phyloP scores from a whole-genome alignment of 2,797 vertebrate species.

The Tachyglossus aculeatus region DNA sequence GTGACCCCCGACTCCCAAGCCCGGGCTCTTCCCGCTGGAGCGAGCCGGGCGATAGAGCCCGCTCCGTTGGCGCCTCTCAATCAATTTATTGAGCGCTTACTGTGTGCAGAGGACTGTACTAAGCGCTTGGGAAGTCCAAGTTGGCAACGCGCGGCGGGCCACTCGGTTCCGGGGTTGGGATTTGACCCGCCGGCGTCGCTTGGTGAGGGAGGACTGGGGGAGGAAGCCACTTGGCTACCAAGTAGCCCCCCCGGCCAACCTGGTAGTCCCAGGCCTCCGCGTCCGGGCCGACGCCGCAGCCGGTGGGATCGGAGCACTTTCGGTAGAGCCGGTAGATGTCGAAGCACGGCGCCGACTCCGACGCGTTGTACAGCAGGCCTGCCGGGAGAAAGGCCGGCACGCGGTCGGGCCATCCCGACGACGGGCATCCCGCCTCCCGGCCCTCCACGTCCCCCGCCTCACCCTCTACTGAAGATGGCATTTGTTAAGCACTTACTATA shows the following conservation, averaged over 20 bases:
- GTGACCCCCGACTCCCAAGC: no score
- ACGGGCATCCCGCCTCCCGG: not conserved
- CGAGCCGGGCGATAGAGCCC: no score
- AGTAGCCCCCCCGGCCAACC: slow-evolving; percentile 74
- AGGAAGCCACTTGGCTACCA: no score
- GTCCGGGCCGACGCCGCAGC: slow-evolving; percentile 81
- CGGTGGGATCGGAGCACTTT: slow-evolving; percentile 89
- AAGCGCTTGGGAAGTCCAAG: no score
- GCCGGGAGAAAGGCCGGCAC: not conserved
- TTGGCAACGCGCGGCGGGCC: no score
- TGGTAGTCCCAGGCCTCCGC: slow-evolving; percentile 96
- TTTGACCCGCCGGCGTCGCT: no score
- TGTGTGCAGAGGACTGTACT: no score
- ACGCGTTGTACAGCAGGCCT: slow-evolving; percentile 91
- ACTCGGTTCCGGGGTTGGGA: no score
- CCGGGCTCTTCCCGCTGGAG: no score
- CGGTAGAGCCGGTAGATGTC: slow-evolving; percentile 82
- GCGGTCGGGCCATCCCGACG: not conserved
- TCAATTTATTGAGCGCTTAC: no score
- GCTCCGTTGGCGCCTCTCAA: no score
- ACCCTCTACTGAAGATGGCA: not conserved
- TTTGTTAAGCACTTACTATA: no score
- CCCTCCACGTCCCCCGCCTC: not conserved
- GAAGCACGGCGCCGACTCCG: slow-evolving; percentile 74
- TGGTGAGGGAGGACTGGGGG: fast-evolving